Evolutionary conservation across 2,113 vertebrate species (phyloP), one percentile per base, ranked within the genome.

Genomic region (Anser brachyrhynchus): DNA sequence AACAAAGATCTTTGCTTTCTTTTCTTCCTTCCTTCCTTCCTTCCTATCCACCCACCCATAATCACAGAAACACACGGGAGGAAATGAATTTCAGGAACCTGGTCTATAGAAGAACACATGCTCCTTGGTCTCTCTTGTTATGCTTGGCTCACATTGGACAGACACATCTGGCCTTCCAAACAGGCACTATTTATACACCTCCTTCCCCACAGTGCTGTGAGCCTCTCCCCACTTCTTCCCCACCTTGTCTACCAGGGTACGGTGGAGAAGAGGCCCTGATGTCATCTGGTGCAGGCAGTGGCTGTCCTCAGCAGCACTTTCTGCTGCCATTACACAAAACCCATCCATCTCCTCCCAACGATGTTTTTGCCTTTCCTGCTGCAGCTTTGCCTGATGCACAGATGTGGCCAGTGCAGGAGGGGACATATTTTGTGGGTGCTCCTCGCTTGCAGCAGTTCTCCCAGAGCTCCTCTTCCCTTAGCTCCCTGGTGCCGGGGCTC

Each of bases 101-200:
- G 57, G 66, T 89, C 94, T 93, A 77, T 59, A 95, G 62, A 91
- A 81, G 93, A 96, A 92, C 70, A 39, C 5, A 0, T 13, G 3
- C 74, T 92, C 66, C 23, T 82, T 41, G 46, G 71, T 92, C 52
- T 73, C 91, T 95, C 81, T 82, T 97, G 94, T 95, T 96, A 65
- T 93, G 74, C 25, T 96, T 96, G 96, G 93, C 94, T 92, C 1
- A 0, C 33, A n/a, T 3, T 1, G 1, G 74, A 66, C 7, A 54
- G 93, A 95, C 93, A 93, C 93, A 95, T 84, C 94, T 96, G 94
- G 77, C 77, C 74, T 51, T 89, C 43, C 61, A 61, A 87, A 82
- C 43, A 93, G 73, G 62, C 66, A 39, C 94, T 93, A 92, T 96
- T 95, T 95, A 96, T 92, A 89, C 23, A 54, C 37, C 81, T 87